These are phyloP conservation scores for Dendrolimus kikuchii DNA, from an alignment of 1,140 invertebrate species.

Conservation along the genomic window DNA sequence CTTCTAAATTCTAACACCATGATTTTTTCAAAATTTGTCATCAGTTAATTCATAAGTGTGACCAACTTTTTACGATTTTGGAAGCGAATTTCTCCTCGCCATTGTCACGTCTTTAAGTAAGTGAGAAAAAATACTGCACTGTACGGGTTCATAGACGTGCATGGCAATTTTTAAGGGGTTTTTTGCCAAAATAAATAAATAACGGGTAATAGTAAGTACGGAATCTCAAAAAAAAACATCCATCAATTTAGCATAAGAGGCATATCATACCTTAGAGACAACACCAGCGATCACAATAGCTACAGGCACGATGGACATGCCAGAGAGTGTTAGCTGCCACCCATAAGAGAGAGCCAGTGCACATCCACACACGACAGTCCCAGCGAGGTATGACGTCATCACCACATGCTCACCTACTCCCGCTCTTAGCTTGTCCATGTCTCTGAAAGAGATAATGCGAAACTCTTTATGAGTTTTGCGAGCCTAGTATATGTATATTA, in stretches of 20 bases:
- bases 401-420: constrained; percentile 92
- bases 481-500: too few species aligned
- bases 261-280: constrained; percentile 49
- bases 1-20: too few species aligned
- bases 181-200: too few species aligned
- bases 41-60: too few species aligned
- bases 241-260: not conserved
- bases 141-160: too few species aligned
- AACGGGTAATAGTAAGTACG: constrained; percentile 5
- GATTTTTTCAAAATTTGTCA: too few species aligned
- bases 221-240: not conserved
- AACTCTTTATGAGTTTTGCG: too few species aligned
- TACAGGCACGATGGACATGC: constrained; percentile 63
- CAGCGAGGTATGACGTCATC: constrained; percentile 80
- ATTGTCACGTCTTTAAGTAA: too few species aligned
- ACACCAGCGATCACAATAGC: constrained; percentile 42
- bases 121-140: too few species aligned
- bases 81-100: too few species aligned
- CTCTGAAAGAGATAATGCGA: constrained; percentile 72
- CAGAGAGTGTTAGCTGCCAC: constrained; percentile 87
- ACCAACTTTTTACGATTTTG: too few species aligned
- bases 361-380: constrained; percentile 78
- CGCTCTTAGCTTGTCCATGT: constrained; percentile 88
- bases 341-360: constrained; percentile 81
- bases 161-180: too few species aligned